Conservation (phyloP, 2,113 vertebrate genomes). For the Corythornis vintsioides region DNA sequence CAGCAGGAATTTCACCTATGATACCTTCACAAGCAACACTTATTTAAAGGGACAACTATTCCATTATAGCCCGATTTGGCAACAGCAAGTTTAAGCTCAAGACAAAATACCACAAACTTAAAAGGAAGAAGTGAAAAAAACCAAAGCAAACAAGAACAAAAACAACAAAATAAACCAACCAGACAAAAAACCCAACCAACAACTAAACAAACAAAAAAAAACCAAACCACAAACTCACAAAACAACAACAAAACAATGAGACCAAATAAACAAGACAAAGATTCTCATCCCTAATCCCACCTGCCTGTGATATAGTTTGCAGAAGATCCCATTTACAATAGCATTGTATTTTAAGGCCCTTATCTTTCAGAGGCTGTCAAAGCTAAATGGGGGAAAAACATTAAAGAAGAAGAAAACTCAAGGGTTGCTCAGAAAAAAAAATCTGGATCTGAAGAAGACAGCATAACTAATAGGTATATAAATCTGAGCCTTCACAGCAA, state of each 20-base stretch:
- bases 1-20: not conserved
- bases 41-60: not conserved
- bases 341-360: not conserved
- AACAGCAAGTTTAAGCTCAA: not conserved
- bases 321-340: not conserved
- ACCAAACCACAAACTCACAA: no score
- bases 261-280: not conserved
- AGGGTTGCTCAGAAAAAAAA: not conserved
- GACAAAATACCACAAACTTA: not conserved
- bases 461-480: not conserved
- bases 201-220: no score
- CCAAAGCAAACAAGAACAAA: not conserved
- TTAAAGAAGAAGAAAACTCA: not conserved
- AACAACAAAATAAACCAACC: not conserved
- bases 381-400: not conserved
- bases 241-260: not conserved
- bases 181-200: not conserved
- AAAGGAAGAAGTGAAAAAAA: not conserved
- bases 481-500: not conserved
- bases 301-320: not conserved
- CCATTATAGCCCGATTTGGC: not conserved
- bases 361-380: not conserved
- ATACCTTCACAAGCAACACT: not conserved
- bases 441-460: not conserved
- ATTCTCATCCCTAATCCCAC: not conserved